phyloP scores from a whole-genome alignment of 2,113 vertebrate genomes.

The Mesocricetus auratus region DNA sequence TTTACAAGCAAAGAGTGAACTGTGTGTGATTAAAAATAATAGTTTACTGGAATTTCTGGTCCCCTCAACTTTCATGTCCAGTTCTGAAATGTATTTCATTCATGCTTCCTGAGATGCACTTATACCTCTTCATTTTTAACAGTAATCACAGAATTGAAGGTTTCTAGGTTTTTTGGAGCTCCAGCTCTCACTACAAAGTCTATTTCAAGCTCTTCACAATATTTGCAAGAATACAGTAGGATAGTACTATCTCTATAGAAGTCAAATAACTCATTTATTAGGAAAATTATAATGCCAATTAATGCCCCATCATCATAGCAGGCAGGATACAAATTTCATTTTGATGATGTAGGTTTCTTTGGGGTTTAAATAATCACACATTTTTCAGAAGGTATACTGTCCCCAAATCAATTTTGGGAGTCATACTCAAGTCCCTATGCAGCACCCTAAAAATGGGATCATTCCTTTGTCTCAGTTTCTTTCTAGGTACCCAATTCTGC shows the following conservation, averaged over 20 bases:
- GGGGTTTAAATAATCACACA: background rate
- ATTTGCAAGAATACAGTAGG: background rate
- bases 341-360: background rate
- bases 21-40: background rate
- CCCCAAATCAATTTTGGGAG: background rate
- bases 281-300: background rate
- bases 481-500: background rate
- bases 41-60: background rate
- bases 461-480: background rate
- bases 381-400: background rate
- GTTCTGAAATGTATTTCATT: background rate
- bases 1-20: background rate
- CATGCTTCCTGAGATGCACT: background rate
- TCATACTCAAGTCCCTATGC: background rate
- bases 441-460: background rate
- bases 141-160: background rate
- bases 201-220: background rate
- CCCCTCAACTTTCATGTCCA: background rate
- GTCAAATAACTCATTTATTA: no score
- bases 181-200: background rate
- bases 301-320: background rate
- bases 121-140: background rate
- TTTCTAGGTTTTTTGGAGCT: background rate
- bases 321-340: background rate
- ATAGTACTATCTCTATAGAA: background rate